Evolutionary conservation across 1,140 invertebrate species (phyloP).

Genomic region (Asbolus verrucosus): DNA sequence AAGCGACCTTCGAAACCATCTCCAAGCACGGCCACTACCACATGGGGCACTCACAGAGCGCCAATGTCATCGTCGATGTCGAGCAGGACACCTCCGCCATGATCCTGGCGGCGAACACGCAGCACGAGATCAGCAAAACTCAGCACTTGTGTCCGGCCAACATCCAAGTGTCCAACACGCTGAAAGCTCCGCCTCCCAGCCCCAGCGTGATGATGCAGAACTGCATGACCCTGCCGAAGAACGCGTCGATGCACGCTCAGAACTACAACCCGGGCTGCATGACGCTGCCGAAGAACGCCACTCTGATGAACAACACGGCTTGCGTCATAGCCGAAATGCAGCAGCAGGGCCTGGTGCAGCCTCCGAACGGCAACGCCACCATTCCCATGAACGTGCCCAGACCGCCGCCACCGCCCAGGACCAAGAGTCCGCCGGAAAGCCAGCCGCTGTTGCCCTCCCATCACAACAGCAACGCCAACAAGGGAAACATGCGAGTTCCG

Average conservation of each 20-base stretch:
- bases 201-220: conserved; percentile 71
- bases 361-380: conserved; percentile 69
- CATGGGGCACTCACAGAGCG: conserved; percentile 75
- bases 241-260: conserved; percentile 59
- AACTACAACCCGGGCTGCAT: conserved; percentile 68
- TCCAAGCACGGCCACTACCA: conserved; percentile 77
- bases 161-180: conserved; percentile 70
- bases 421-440: conserved; percentile 71
- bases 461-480: conserved; percentile 53
- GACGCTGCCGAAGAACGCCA: conserved; percentile 71
- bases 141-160: conserved; percentile 72
- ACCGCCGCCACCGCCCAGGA: conserved; percentile 70
- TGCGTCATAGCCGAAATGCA: conserved; percentile 69
- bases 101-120: conserved; percentile 72
- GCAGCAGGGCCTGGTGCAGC: conserved; percentile 68
- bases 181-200: conserved; percentile 71
- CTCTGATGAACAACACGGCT: conserved; percentile 68
- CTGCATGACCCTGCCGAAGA: conserved; percentile 75
- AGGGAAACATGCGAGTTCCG: conserved; percentile 71
- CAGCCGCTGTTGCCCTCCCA: conserved; percentile 68
- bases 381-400: conserved; percentile 70
- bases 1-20: conserved; percentile 77
- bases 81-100: conserved; percentile 79
- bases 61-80: conserved; percentile 83
- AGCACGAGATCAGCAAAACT: conserved; percentile 62